Conservation (phyloP, 2,797 vertebrate genomes). For the Valencia hispanica region DNA sequence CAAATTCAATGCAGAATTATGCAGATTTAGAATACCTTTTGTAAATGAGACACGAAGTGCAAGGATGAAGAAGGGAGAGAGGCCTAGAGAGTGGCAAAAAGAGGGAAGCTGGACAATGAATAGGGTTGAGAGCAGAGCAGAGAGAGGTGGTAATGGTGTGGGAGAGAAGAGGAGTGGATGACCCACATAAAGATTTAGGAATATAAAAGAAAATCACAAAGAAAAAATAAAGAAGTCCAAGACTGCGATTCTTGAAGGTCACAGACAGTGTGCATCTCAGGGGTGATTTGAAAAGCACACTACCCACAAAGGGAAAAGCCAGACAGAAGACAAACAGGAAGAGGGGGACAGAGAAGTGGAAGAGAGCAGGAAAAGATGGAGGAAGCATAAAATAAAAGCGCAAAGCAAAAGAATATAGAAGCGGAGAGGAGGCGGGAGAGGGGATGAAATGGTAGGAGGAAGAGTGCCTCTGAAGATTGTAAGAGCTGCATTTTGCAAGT, state of each 20-base stretch:
- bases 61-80: conserved; percentile 25
- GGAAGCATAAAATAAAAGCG: conserved; percentile 17
- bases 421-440: conserved; percentile 4
- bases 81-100: conserved; percentile 35
- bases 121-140: conserved; percentile 23
- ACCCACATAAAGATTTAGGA: conserved; percentile 62
- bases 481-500: conserved; percentile 36
- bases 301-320: conserved; percentile 48
- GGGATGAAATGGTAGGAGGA: conserved; percentile 49
- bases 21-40: conserved; percentile 35
- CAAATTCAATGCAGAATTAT: background rate
- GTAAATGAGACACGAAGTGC: conserved; percentile 34
- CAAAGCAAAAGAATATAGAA: conserved; percentile 26
- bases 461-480: conserved; percentile 51
- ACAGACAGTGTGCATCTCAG: conserved; percentile 64
- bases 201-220: conserved; percentile 59
- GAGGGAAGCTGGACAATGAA: conserved; percentile 53
- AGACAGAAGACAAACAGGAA: conserved; percentile 31
- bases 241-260: conserved; percentile 70
- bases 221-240: conserved; percentile 51
- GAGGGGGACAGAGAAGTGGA: conserved; percentile 12
- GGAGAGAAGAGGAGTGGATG: conserved; percentile 26
- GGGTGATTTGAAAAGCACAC: conserved; percentile 71
- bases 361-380: conserved; percentile 9
- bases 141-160: conserved; percentile 13